Base-by-base conservation (phyloP, 2,797 vertebrate species). In the Neopelma chrysocephalum region DNA sequence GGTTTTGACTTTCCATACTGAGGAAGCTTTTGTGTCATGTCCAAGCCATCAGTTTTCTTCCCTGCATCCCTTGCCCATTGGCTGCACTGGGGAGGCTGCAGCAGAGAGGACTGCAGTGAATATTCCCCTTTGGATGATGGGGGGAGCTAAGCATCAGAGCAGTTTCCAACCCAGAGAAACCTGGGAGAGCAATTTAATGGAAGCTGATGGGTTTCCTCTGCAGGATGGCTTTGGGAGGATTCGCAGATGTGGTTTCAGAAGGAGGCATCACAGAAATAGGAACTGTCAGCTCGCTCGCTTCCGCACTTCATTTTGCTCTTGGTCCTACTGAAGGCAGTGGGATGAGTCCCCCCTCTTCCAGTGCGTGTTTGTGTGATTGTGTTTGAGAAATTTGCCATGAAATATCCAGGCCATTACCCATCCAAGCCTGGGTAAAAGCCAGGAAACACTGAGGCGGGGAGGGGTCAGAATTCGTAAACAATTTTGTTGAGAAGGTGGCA, bases 301-400 rank as follows among this genome's bases (percentile, higher is more conserved):
- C 62, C 62, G 76, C 1, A 0, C 77, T 81, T 68, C 10, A 42
- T 72, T 87, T 71, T 95, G 87, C 93, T 83, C 86, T 85, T 61
- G 89, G 87, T 85, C 65, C 78, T 82, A 50, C 85, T 66, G 61
- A 91, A 82, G 87, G 93, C 90, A 60, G 38, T 8, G 66, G 76
- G 53, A 48, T 5, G 43, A 69, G 26, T 61, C 27, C 38, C 50
- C 36, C 15, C 51, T n/a, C 64, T 87, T 78, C 84, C 66, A 58
- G n/a, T 21, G 50, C 21, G 3, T 82, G 25, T 62, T 65, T 45
- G n/a, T 79, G 56, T 56, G 87, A 73, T 66, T 42, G 50, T 75
- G 29, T 90, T 54, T 94, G 91, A 90, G 80, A 89, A 85, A 91
- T 93, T 29, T 78, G 66, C 42, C 58, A 20, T 92, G 96, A 94